A percentile compares a stretch with the other conserved stretches of the same genome.
These are phyloP conservation scores for Flexamia atlantica DNA, from an alignment of 2,888 invertebrate species.

Conservation along the genomic window DNA sequence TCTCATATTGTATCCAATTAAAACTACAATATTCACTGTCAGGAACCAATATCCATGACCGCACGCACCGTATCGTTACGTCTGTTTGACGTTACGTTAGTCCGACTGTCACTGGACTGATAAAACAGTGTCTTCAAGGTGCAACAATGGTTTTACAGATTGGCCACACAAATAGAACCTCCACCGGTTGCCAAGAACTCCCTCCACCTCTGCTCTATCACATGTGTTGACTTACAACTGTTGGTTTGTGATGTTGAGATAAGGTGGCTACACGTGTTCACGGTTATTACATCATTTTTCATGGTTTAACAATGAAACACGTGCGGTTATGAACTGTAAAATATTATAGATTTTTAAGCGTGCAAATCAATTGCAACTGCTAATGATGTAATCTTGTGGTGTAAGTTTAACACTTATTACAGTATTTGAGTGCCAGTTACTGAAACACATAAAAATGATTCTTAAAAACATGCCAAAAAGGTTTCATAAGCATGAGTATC, in stretches of 20 bases:
- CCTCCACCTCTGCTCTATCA: background rate
- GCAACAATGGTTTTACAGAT: constrained; percentile 37
- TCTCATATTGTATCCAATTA: constrained; percentile 33
- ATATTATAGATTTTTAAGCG: background rate
- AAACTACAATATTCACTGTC: constrained; percentile 3
- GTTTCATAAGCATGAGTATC: too few species aligned
- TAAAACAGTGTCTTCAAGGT: constrained; percentile 10
- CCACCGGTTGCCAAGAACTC: background rate
- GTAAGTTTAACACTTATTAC: background rate
- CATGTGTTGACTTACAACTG: background rate
- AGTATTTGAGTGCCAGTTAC: too few species aligned
- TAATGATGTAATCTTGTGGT: background rate
- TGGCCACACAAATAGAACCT: constrained; percentile 25
- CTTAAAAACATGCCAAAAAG: too few species aligned
- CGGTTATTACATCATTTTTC: constrained; percentile 1
- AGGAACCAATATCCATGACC: constrained; percentile 15
- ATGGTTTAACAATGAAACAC: constrained; percentile 21
- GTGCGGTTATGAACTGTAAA: background rate
- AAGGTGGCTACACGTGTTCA: background rate
- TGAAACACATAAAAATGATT: too few species aligned
- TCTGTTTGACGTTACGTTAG: constrained; percentile 12
- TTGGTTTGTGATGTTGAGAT: background rate
- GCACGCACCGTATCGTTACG: background rate
- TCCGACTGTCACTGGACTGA: constrained; percentile 10
- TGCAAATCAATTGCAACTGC: background rate